Conservation (phyloP, 1,140 invertebrate genomes). For the Steinernema feltiae region DNA sequence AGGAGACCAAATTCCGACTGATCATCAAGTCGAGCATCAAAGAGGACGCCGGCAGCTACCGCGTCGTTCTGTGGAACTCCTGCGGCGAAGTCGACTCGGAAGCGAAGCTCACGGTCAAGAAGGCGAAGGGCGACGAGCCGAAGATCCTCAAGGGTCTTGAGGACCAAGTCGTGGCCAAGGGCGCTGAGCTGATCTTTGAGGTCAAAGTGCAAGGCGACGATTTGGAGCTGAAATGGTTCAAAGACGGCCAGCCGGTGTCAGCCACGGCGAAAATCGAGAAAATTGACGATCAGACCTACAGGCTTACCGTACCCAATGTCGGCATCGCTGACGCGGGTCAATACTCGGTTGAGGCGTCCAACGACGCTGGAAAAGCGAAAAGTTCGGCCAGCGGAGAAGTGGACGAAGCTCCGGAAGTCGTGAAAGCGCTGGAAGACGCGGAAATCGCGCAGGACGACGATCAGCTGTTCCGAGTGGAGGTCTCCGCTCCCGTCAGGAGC, state of each 20-base stretch:
- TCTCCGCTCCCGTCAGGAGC: slow-evolving; percentile 48
- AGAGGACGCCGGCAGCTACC: slow-evolving; percentile 58
- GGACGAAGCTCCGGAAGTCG: slow-evolving; percentile 53
- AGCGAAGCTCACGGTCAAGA: slow-evolving; percentile 51
- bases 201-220: slow-evolving; percentile 57
- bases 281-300: slow-evolving; percentile 51
- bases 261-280: slow-evolving; percentile 47
- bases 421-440: slow-evolving; percentile 49
- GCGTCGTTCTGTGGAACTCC: slow-evolving; percentile 54
- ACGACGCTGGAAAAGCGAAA: slow-evolving; percentile 47
- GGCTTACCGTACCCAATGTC: slow-evolving; percentile 50
- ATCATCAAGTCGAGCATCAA: slow-evolving; percentile 58
- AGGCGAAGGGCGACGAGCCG: slow-evolving; percentile 36
- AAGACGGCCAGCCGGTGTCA: slow-evolving; percentile 54
- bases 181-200: slow-evolving; percentile 50
- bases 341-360: slow-evolving; percentile 48
- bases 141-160: slow-evolving; percentile 55
- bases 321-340: slow-evolving; percentile 50
- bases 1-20: slow-evolving; percentile 54
- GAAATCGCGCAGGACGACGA: slow-evolving; percentile 69
- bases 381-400: slow-evolving; percentile 52
- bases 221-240: slow-evolving; percentile 60
- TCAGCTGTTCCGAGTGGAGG: slow-evolving; percentile 66
- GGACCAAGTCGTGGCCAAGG: slow-evolving; percentile 56
- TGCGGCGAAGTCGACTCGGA: slow-evolving; percentile 46